Conservation (phyloP, 2,113 vertebrate species). For the Planiliza haematocheilus region DNA sequence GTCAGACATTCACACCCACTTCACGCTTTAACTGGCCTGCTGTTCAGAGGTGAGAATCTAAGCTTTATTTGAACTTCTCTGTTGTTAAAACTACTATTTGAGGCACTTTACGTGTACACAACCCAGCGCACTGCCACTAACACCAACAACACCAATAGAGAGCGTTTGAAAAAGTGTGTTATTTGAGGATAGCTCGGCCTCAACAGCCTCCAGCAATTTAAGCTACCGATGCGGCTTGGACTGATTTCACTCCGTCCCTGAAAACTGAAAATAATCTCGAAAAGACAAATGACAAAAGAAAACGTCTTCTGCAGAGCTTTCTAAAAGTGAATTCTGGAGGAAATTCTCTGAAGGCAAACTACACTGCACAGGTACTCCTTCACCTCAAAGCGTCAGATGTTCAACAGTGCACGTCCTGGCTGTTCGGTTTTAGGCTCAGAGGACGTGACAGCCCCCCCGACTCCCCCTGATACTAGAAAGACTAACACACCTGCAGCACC, state of each 20-base stretch:
- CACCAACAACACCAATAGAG: background rate
- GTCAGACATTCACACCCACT: background rate
- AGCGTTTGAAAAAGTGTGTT: background rate
- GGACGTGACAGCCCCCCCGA: constrained; percentile 22
- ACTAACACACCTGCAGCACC: constrained; percentile 32
- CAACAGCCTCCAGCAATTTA: background rate
- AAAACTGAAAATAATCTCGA: background rate
- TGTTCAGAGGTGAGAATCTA: background rate
- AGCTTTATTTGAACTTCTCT: background rate
- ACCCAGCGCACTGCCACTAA: background rate
- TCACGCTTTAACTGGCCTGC: background rate
- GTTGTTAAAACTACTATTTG: background rate
- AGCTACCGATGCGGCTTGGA: background rate
- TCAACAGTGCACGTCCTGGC: constrained; percentile 28
- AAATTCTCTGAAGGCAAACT: background rate
- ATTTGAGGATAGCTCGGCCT: background rate
- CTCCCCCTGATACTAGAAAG: constrained; percentile 36
- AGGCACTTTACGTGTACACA: background rate
- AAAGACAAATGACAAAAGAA: background rate
- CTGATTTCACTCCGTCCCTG: background rate
- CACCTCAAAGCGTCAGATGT: constrained; percentile 7
- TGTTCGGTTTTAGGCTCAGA: constrained; percentile 32
- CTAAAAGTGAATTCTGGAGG: background rate
- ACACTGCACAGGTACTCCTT: background rate
- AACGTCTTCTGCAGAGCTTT: background rate